phyloP scores from a whole-genome alignment of 2,113 vertebrate species.

The Callocephalon fimbriatum region DNA sequence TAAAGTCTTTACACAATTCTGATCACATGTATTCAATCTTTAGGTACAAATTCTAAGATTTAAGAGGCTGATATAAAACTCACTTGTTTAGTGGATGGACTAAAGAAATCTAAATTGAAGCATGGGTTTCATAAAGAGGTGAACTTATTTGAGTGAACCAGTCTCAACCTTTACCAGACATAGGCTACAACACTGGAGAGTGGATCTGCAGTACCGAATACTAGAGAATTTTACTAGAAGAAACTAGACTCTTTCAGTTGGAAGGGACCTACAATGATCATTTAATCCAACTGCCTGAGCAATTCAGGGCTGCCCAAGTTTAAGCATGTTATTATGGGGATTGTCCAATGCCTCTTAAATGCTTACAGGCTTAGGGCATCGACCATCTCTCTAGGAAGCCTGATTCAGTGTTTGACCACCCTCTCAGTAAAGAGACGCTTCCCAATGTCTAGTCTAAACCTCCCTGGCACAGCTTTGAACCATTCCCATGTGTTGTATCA shows the following conservation, averaged over 20 bases:
- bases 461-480: not conserved
- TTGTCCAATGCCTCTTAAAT: not conserved
- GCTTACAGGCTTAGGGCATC: not conserved
- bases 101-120: not conserved
- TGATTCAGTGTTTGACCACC: not conserved
- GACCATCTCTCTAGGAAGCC: not conserved
- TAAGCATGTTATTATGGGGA: not conserved
- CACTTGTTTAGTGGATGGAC: not conserved
- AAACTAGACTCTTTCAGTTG: not conserved
- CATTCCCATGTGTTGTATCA: accelerated
- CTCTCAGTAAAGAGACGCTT: not conserved
- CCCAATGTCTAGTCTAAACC: not conserved
- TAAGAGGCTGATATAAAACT: not conserved
- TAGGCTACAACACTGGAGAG: not conserved
- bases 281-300: not conserved
- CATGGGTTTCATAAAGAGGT: not conserved
- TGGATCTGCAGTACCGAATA: not conserved
- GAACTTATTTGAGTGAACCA: not conserved
- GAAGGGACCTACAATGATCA: not conserved
- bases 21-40: not conserved
- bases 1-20: not conserved
- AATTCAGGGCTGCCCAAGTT: not conserved
- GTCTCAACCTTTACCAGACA: not conserved
- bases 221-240: not conserved
- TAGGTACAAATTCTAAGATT: not conserved